Evolutionary conservation across 2,888 invertebrate species (phyloP), one percentile per base, ranked within the genome.

Genomic region (Drosophila buzzatii): DNA sequence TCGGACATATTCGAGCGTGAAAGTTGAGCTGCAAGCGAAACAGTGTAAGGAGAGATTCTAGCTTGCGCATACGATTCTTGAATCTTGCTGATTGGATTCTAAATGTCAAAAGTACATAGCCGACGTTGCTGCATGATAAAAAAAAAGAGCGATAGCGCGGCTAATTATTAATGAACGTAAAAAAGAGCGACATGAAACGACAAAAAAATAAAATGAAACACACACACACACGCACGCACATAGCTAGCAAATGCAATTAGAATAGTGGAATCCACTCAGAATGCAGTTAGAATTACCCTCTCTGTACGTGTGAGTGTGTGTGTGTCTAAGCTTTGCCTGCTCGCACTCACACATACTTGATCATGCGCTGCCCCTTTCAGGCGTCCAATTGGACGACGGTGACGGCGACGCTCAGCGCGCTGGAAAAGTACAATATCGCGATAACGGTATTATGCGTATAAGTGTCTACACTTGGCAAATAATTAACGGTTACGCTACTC

Each of bases 1-100:
- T 91, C 91, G 35, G 86, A 90, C 90, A 91, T 91, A 79, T 81
- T 89, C 73, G 79, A 74, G 63, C 55, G 61, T 51, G 20, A 9
- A 62, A 49, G 5, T 60, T 61, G 74, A 79, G 73, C 76, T 76
- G 33, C 35, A 61, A 61, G 8, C 27, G 39, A 10, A 23, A 31
- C 2, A 41, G 18, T 9, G 2, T 14, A 20, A 44, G 16, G 18
- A 44, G 55, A 62, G 10, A 27, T 57, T 41, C 47, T 45, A 39
- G 64, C 64, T 53, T 53, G 64, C 68, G 49, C 45, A 33, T 57
- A 63, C 53, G 59, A 72, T 14, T 39, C 16, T 39, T 39, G 37
- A 61, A 51, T 31, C 45, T 42, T 67, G 70, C 55, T 62, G 65
- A 69, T 70, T 68, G 63, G 72, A 56, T 82, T 76, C 60, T 52